Evolutionary conservation across 2,888 invertebrate species (phyloP).

Genomic region (Prosopocoilus inquinatus): DNA sequence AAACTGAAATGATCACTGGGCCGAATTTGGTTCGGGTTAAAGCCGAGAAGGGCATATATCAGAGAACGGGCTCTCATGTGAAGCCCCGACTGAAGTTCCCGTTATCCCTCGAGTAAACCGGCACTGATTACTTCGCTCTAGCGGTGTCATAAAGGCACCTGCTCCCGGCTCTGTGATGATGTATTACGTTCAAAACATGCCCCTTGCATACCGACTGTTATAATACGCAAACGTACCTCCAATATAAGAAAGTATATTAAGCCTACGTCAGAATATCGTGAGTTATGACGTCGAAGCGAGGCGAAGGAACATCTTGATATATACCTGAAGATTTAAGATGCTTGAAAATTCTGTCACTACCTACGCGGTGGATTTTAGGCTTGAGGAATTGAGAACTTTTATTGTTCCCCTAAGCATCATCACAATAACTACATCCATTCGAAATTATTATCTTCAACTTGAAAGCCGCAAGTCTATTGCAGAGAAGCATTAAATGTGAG

Average conservation of each 20-base stretch:
- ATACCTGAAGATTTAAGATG: background rate
- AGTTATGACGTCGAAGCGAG: background rate
- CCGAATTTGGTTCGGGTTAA: background rate
- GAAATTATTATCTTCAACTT: no score
- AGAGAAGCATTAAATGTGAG: no score
- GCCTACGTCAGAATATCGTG: background rate
- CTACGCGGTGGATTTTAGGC: no score
- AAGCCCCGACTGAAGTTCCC: background rate
- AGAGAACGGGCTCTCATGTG: background rate
- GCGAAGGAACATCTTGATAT: background rate
- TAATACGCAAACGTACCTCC: background rate
- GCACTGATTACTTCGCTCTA: constrained; percentile 18
- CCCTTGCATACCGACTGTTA: background rate
- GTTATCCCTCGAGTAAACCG: constrained; percentile 12
- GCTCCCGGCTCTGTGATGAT: constrained; percentile 11
- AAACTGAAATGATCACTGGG: background rate
- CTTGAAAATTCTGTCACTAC: no score
- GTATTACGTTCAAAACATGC: constrained; percentile 9
- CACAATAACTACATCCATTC: no score
- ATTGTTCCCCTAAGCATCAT: no score
- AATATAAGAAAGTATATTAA: constrained; percentile 1
- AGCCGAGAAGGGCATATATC: background rate
- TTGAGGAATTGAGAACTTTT: no score
- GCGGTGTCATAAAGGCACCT: constrained; percentile 18
- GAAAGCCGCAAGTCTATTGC: no score